phyloP scores from a whole-genome alignment of 1,140 invertebrate genomes.

The Microplitis mediator region DNA sequence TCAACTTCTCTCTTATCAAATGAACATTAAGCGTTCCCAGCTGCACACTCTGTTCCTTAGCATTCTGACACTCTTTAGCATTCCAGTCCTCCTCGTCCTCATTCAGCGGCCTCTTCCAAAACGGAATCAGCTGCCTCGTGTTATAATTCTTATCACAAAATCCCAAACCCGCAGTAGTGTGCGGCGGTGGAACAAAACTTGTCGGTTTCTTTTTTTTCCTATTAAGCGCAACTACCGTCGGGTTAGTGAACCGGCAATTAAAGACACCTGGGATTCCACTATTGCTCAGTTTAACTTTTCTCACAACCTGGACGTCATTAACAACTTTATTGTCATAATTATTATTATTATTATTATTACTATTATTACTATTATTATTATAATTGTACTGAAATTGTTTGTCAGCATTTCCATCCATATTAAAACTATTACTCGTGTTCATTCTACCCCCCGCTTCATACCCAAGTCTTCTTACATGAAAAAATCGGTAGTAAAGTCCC shows the following conservation, averaged over 20 bases:
- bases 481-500: conserved; percentile 82
- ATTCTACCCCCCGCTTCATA: conserved; percentile 70
- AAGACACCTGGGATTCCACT: conserved; percentile 83
- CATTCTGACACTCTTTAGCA: conserved; percentile 60
- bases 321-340: conserved; percentile 50
- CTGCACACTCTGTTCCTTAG: conserved; percentile 65
- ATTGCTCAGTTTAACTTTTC: conserved; percentile 56
- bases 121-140: conserved; percentile 66
- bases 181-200: conserved; percentile 81
- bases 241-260: conserved; percentile 85
- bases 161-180: conserved; percentile 46
- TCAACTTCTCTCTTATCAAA: conserved; percentile 81
- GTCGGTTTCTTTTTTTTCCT: conserved; percentile 91
- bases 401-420: conserved; percentile 51
- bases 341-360: conserved; percentile 49
- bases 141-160: neutral
- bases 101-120: conserved; percentile 80
- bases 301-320: conserved; percentile 35
- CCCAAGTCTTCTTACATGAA: conserved; percentile 70
- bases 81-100: conserved; percentile 37
- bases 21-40: conserved; percentile 77
- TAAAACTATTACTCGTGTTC: conserved; percentile 47
- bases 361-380: too few species aligned
- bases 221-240: conserved; percentile 66
- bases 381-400: too few species aligned